Evolutionary conservation across 2,113 vertebrate genomes (phyloP), one percentile per base, ranked within the genome.

Genomic region (Xenus cinereus): DNA sequence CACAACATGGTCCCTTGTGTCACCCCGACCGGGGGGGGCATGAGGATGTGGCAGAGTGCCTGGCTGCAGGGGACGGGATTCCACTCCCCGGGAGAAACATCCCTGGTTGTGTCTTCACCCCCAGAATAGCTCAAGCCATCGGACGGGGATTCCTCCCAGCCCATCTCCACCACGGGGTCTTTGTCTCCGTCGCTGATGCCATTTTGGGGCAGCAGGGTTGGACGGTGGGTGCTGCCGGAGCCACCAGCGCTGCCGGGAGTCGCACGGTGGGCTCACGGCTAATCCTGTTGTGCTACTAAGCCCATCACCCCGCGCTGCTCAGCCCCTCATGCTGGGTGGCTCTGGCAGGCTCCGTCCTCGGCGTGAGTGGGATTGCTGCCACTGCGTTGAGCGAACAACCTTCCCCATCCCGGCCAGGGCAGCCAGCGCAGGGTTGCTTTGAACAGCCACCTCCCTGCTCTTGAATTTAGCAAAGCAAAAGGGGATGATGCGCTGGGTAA

Each of bases 261-360:
- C 33, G 6, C 33, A 26, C 2, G 0, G 3, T 56, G 10, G 1
- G 1, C 45, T n/a, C n/a, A 27, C 0, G 1, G 28, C n/a, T 64
- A n/a, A 90, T 84, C 23, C 62, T 37, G 5, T 54, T 56, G 28
- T 56, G 28, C 83, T 54, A 39, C 39, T 75, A 45, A 76, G 66
- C 17, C 1, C 1, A 10, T 74, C 50, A 6, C 27, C 17, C 60
- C 4, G 1, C 3, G 1, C n/a, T 2, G 7, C 50, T 63, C 37
- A 63, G 67, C 50, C 53, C n/a, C 12, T 30, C 27, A 9, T 0
- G 0, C n/a, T 48, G 51, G 35, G 32, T 79, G n/a, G 32, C 59
- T 67, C 35, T 57, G 56, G 13, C 46, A 50, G 45, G 26, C 48
- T 48, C 16, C 0, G 0, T 46, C 21, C 26, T 86, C 1, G 0